Evolutionary conservation across 2,888 invertebrate species (phyloP).

Genomic region (Exephanes ischioxanthus): DNA sequence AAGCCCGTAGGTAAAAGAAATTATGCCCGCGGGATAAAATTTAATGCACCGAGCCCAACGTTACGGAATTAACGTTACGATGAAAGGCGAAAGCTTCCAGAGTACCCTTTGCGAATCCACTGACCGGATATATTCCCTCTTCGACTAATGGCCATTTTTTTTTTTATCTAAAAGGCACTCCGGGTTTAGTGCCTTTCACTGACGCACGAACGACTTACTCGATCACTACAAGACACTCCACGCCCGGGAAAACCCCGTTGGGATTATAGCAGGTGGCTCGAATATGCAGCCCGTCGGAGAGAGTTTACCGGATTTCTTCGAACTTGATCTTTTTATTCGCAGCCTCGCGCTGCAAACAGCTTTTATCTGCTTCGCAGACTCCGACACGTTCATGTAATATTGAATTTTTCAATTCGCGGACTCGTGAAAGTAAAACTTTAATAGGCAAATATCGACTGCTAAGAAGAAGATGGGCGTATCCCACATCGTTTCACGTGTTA

Average conservation of each 20-base stretch:
- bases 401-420: background rate
- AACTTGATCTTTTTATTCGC: constrained; percentile 31
- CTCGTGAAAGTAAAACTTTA: background rate
- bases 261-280: constrained; percentile 58
- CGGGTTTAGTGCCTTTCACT: constrained; percentile 58
- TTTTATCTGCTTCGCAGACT: constrained; percentile 24
- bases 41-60: constrained; percentile 9
- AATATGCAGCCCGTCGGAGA: constrained; percentile 52
- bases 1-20: background rate
- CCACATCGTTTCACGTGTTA: background rate
- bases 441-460: background rate
- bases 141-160: constrained; percentile 53
- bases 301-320: constrained; percentile 31
- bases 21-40: background rate
- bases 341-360: background rate
- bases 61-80: constrained; percentile 15
- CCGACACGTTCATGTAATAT: constrained; percentile 3
- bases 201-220: constrained; percentile 56
- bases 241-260: constrained; percentile 61
- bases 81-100: background rate
- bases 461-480: background rate
- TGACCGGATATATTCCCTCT: constrained; percentile 36
- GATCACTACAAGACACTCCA: constrained; percentile 46
- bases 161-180: constrained; percentile 12
- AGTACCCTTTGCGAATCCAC: constrained; percentile 32